Conservation (phyloP, 2,797 vertebrate species). For the Enteromius mattozi region DNA sequence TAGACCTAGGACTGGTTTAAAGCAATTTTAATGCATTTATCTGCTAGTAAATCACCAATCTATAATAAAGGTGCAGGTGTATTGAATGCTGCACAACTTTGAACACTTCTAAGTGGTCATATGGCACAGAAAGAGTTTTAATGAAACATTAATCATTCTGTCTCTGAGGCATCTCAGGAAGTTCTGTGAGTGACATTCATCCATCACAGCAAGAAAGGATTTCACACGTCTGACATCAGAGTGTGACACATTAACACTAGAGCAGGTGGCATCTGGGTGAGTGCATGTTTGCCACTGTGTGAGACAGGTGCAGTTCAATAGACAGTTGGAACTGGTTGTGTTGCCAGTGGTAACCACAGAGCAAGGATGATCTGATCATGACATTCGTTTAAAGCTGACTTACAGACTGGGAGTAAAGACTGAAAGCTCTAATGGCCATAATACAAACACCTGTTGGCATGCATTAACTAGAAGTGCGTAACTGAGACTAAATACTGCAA, state of each 20-base stretch:
- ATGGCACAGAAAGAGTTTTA: background rate
- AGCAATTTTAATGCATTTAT: background rate
- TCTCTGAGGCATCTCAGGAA: conserved; percentile 3
- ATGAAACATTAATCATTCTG: background rate
- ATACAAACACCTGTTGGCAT: conserved; percentile 8
- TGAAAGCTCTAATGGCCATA: background rate
- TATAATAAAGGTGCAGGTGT: background rate
- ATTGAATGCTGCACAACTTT: background rate
- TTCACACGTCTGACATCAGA: conserved; percentile 25
- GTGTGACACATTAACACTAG: conserved; percentile 41
- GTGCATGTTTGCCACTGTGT: conserved; percentile 13
- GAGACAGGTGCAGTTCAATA: conserved; percentile 40
- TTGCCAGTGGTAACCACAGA: conserved; percentile 16
- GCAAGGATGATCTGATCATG: background rate
- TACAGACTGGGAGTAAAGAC: background rate
- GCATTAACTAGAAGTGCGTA: background rate
- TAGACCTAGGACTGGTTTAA: background rate
- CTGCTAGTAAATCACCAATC: background rate
- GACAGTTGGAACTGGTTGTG: background rate
- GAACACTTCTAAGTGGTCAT: background rate
- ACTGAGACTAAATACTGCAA: background rate
- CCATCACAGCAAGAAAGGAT: conserved; percentile 34
- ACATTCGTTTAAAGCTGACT: conserved; percentile 16
- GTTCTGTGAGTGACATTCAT: conserved; percentile 24
- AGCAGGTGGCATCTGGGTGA: conserved; percentile 46